These are phyloP conservation scores for Glareola pratincola DNA, from an alignment of 2,113 vertebrate genomes.

Conservation along the genomic window DNA sequence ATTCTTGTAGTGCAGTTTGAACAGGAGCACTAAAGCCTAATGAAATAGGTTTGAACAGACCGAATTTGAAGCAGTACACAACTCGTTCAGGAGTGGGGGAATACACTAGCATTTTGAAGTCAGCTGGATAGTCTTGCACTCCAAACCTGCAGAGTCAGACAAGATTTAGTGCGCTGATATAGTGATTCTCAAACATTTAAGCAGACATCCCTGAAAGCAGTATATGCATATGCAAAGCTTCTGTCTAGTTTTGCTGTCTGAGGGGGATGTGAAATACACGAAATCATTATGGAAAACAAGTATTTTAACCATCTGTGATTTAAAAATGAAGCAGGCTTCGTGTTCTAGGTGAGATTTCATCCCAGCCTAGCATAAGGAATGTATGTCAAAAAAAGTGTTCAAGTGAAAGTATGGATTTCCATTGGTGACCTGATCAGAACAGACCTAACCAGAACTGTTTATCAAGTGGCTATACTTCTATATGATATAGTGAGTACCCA, in stretches of 20 bases:
- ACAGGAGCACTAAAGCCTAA: accelerated
- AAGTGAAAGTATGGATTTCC: background rate
- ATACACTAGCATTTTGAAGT: background rate
- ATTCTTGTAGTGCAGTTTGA: background rate
- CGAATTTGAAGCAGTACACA: background rate
- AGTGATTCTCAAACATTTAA: background rate
- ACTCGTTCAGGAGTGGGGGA: background rate
- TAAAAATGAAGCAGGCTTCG: background rate
- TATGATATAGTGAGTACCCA: background rate
- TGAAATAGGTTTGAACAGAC: background rate
- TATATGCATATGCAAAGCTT: background rate
- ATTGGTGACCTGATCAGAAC: background rate
- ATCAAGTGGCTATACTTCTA: background rate
- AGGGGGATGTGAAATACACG: background rate
- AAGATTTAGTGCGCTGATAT: background rate
- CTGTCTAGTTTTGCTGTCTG: background rate
- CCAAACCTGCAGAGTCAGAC: background rate
- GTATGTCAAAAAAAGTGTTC: background rate
- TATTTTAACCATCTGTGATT: background rate
- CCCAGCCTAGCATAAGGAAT: background rate
- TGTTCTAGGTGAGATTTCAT: background rate
- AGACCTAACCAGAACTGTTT: background rate
- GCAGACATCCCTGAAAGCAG: background rate
- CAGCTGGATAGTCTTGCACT: background rate
- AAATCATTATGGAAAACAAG: background rate